Evolutionary conservation across 2,888 invertebrate genomes (phyloP).

Genomic region (Notodonta dromedarius): DNA sequence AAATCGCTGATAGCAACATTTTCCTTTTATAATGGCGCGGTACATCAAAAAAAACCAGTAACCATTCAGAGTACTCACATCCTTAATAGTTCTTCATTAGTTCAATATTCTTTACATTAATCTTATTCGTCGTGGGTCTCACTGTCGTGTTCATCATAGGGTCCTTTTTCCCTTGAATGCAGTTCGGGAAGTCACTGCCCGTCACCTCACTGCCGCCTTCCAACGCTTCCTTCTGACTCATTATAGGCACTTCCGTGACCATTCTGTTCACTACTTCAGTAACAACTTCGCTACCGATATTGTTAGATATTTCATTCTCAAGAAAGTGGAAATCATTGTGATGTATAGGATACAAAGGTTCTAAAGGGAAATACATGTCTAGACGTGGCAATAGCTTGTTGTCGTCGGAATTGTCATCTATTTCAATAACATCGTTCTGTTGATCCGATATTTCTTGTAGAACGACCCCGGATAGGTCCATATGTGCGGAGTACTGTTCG

Average conservation of each 20-base stretch:
- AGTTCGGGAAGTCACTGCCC: conserved; percentile 60
- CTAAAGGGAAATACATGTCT: conserved; percentile 74
- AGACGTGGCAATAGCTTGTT: conserved; percentile 71
- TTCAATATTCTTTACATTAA: conserved; percentile 80
- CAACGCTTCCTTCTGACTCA: conserved; percentile 62
- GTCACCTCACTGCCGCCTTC: conserved; percentile 50
- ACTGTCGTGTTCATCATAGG: conserved; percentile 79
- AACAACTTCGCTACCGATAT: conserved; percentile 52
- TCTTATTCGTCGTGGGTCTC: conserved; percentile 71
- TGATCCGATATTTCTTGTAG: conserved; percentile 65
- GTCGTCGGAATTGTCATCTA: conserved; percentile 79
- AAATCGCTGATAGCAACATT: no score
- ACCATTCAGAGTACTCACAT: neutral
- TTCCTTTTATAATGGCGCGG: no score
- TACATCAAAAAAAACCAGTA: conserved; percentile 9
- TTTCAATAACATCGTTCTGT: conserved; percentile 76
- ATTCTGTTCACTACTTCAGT: conserved; percentile 64
- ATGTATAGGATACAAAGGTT: conserved; percentile 74
- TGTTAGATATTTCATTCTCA: conserved; percentile 68
- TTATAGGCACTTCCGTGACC: conserved; percentile 66
- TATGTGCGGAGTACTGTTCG: conserved; percentile 68
- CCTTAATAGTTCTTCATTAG: conserved; percentile 70
- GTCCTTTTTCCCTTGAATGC: conserved; percentile 73
- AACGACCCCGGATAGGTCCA: conserved; percentile 66
- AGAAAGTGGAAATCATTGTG: conserved; percentile 74